Evolutionary conservation across 2,113 vertebrate species (phyloP).

Genomic region (Panthera uncia): DNA sequence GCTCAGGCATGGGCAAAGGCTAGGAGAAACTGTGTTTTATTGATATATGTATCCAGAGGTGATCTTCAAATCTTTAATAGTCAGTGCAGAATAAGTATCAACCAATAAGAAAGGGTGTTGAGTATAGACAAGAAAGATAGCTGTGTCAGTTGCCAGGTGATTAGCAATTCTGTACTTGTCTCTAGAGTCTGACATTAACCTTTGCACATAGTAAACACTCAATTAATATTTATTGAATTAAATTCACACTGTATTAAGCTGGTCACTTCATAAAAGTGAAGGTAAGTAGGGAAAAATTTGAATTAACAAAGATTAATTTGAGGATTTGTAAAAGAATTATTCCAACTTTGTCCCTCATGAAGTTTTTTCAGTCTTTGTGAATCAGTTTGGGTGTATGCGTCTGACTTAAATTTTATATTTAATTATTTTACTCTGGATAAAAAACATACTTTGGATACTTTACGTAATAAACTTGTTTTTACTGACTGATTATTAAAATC

Average conservation of each 20-base stretch:
- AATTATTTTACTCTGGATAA: background rate
- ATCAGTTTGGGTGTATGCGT: background rate
- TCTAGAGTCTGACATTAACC: background rate
- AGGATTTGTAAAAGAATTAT: background rate
- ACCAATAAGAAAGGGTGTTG: background rate
- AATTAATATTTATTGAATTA: background rate
- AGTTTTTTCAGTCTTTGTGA: background rate
- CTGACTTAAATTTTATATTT: background rate
- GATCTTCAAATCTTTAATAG: background rate
- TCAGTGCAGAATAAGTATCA: background rate
- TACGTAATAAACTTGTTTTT: background rate
- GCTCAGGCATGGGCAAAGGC: background rate
- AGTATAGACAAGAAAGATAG: background rate
- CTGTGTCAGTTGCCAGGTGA: background rate
- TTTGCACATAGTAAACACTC: background rate
- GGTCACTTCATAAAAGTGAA: background rate
- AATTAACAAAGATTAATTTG: background rate
- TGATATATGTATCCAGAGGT: background rate
- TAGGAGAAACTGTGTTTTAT: background rate
- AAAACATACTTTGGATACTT: background rate
- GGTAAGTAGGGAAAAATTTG: background rate
- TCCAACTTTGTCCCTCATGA: background rate
- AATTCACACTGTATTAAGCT: background rate
- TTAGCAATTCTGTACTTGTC: background rate
- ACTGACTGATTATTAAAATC: conserved; percentile 8